Evolutionary conservation across 30 jellyfish, hydroid and myxozoan genomes (phyloP).

Genomic region (Turritopsis rubra): DNA sequence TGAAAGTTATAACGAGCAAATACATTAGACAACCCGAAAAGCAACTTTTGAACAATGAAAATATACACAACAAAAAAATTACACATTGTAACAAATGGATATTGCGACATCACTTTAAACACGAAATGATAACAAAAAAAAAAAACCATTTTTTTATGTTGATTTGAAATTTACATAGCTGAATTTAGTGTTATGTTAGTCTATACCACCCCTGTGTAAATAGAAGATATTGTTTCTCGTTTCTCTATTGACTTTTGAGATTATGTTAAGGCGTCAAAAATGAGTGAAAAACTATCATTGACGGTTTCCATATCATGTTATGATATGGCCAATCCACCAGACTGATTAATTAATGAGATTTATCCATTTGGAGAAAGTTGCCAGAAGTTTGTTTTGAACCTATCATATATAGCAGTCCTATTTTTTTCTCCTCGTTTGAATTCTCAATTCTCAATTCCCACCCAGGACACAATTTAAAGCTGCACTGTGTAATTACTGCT

Average conservation of each 20-base stretch:
- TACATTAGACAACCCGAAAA: background rate
- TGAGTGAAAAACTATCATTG: background rate
- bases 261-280: conserved; percentile 9
- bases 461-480: too few relatives aligned
- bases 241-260: background rate
- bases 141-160: background rate
- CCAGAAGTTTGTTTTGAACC: background rate
- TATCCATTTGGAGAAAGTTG: background rate
- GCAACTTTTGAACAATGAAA: background rate
- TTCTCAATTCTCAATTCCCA: too few relatives aligned
- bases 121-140: too few relatives aligned
- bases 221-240: background rate
- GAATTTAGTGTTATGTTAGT: conserved; percentile 1
- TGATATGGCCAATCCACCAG: background rate
- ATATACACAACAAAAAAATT: background rate
- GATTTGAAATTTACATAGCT: conserved; percentile 1
- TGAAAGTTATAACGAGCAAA: background rate
- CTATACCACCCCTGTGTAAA: conserved; percentile 20
- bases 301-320: background rate
- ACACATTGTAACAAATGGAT: background rate
- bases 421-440: too few relatives aligned
- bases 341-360: background rate
- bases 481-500: too few relatives aligned
- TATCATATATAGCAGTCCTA: too few relatives aligned
- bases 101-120: background rate